These are phyloP conservation scores for Gastracanthus pulcherrimus DNA, from an alignment of 2,888 invertebrate species.

Conservation along the genomic window DNA sequence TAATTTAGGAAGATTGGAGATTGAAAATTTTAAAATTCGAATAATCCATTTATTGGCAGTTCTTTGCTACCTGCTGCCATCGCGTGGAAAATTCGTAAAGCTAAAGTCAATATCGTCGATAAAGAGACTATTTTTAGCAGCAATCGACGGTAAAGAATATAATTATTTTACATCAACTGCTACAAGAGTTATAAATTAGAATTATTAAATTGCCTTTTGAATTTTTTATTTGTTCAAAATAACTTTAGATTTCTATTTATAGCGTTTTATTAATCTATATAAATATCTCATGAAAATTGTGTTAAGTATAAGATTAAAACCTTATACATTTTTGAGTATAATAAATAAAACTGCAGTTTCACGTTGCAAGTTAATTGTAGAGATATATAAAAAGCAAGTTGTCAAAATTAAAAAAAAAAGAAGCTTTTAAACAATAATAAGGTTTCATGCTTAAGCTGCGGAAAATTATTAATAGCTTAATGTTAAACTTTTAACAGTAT, in stretches of 20 bases:
- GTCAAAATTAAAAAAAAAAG: background rate
- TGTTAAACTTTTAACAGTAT: conserved; percentile 1
- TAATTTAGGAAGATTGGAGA: background rate
- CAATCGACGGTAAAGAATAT: background rate
- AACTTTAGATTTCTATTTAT: background rate
- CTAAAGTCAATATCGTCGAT: background rate
- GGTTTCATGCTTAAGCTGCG: background rate
- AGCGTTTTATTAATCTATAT: background rate
- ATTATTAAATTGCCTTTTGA: background rate
- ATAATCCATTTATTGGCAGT: background rate
- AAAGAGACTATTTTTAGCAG: background rate
- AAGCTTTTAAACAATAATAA: background rate
- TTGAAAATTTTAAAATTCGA: background rate
- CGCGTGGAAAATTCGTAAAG: background rate
- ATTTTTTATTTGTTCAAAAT: background rate
- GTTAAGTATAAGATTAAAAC: background rate
- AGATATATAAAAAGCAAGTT: background rate
- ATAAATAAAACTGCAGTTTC: background rate
- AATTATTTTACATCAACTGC: background rate
- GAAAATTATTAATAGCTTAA: background rate
- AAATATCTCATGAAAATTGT: no score
- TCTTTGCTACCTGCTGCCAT: background rate
- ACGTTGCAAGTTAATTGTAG: background rate
- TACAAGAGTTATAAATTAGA: background rate
- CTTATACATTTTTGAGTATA: background rate